Percentiles rank a stretch among this genome's conserved stretches.
Evolutionary conservation across 2,113 vertebrate species (phyloP).

Genomic region (Ceyx margarethae): DNA sequence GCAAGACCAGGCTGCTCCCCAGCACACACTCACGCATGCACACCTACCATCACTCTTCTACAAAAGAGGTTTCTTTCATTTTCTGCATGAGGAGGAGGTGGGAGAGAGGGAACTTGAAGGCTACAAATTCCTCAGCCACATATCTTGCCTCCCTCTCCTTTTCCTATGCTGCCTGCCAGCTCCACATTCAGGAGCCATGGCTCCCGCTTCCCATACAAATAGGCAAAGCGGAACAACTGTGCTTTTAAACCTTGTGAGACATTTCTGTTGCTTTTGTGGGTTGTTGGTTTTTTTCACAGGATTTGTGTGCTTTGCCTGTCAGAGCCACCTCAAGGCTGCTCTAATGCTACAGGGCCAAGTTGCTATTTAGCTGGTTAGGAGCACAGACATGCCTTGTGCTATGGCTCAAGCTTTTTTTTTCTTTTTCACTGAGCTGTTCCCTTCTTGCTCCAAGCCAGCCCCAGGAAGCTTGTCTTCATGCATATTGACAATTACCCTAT

Average conservation of each 20-base stretch:
- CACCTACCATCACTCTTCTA: slow-evolving; percentile 15
- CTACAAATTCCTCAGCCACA: slow-evolving; percentile 45
- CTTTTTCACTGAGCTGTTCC: rapidly evolving
- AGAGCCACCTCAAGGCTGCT: neutral
- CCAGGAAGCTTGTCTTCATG: slow-evolving; percentile 18
- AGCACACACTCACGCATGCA: neutral
- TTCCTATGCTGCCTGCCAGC: neutral
- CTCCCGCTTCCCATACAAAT: neutral
- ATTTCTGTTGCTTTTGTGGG: neutral
- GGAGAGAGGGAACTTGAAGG: slow-evolving; percentile 21
- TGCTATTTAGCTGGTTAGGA: neutral
- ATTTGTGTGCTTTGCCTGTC: neutral
- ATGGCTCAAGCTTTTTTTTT: neutral
- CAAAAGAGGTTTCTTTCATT: slow-evolving; percentile 48
- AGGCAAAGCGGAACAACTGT: neutral
- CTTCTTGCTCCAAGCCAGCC: neutral
- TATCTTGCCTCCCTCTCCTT: slow-evolving; percentile 37
- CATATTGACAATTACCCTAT: neutral
- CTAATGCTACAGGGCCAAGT: neutral
- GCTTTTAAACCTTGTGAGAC: neutral
- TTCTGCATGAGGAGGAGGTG: slow-evolving; percentile 3
- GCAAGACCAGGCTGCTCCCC: neutral
- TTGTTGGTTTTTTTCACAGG: neutral
- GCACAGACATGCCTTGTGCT: neutral
- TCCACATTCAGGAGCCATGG: neutral